phyloP scores from a whole-genome alignment of 2,113 vertebrate genomes.

The Pleuronectes platessa region DNA sequence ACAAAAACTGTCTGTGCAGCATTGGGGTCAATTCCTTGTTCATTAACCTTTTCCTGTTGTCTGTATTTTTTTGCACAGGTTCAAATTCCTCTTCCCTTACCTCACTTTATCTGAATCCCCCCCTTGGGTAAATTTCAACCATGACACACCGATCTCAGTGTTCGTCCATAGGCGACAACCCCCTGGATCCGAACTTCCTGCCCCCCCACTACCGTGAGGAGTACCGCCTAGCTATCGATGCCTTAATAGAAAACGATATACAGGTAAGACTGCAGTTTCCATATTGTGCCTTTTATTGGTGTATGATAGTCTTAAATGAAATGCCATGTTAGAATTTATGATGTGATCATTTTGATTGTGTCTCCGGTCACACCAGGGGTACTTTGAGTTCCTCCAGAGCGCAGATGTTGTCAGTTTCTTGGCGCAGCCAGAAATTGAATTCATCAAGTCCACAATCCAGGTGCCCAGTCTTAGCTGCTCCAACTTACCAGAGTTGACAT shows the following conservation, averaged over 20 bases:
- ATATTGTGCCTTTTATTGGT: background rate
- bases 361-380: slow-evolving; percentile 80
- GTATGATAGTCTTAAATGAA: background rate
- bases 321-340: background rate
- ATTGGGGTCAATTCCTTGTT: background rate
- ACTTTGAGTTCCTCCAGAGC: slow-evolving; percentile 86
- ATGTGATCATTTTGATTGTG: background rate
- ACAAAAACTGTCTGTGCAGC: too few species aligned
- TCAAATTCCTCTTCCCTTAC: slow-evolving; percentile 1
- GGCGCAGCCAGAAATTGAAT: slow-evolving; percentile 88
- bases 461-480: slow-evolving; percentile 78
- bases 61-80: slow-evolving; percentile 41
- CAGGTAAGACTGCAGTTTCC: slow-evolving; percentile 72
- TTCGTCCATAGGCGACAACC: slow-evolving; percentile 93
- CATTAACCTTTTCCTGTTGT: slow-evolving; percentile 4
- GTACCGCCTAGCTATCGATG: slow-evolving; percentile 94
- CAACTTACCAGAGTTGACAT: slow-evolving; percentile 76
- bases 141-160: slow-evolving; percentile 98
- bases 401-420: slow-evolving; percentile 88
- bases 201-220: slow-evolving; percentile 96
- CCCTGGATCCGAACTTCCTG: slow-evolving; percentile 92
- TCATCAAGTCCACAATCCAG: slow-evolving; percentile 87
- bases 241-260: slow-evolving; percentile 88
- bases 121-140: slow-evolving; percentile 54
- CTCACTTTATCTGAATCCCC: slow-evolving; percentile 15